Percentiles rank a stretch among this genome's conserved stretches.
Evolutionary conservation across 2,888 invertebrate genomes (phyloP).

Genomic region (Oligia strigilis): DNA sequence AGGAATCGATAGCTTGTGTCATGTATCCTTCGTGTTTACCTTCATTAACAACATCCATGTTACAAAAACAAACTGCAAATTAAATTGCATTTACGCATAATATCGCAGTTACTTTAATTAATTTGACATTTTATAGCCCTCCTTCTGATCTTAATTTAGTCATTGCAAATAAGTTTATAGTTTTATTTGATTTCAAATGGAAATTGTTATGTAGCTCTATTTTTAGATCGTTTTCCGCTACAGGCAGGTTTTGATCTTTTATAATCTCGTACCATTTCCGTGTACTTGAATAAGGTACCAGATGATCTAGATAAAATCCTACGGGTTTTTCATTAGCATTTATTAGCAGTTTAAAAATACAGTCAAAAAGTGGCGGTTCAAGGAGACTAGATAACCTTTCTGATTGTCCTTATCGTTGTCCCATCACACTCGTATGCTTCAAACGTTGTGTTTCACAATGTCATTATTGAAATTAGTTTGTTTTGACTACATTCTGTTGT

Average conservation of each 20-base stretch:
- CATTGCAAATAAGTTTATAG: constrained; percentile 38
- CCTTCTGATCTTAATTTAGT: constrained; percentile 45
- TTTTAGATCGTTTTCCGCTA: constrained; percentile 48
- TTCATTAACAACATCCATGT: constrained; percentile 52
- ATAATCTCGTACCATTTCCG: constrained; percentile 45
- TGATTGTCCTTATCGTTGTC: constrained; percentile 83
- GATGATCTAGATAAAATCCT: constrained; percentile 75
- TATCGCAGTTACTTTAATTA: constrained; percentile 63
- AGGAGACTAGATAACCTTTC: constrained; percentile 86
- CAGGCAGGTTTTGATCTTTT: constrained; percentile 38
- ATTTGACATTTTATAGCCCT: constrained; percentile 61
- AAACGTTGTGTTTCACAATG: constrained; percentile 74
- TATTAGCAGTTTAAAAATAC: constrained; percentile 80
- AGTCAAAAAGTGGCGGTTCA: constrained; percentile 84
- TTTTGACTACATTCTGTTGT: constrained; percentile 59
- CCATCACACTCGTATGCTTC: constrained; percentile 80
- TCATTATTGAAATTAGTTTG: constrained; percentile 75
- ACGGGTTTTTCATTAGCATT: constrained; percentile 80
- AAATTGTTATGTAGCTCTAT: constrained; percentile 41
- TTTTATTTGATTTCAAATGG: constrained; percentile 55
- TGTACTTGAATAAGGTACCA: constrained; percentile 66
- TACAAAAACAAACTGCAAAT: constrained; percentile 65
- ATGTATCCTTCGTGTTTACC: constrained; percentile 72
- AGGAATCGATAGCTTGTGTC: constrained; percentile 59
- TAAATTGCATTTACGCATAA: constrained; percentile 59